Conservation (phyloP, 1,140 invertebrate species). For the Drosophila bocqueti region DNA sequence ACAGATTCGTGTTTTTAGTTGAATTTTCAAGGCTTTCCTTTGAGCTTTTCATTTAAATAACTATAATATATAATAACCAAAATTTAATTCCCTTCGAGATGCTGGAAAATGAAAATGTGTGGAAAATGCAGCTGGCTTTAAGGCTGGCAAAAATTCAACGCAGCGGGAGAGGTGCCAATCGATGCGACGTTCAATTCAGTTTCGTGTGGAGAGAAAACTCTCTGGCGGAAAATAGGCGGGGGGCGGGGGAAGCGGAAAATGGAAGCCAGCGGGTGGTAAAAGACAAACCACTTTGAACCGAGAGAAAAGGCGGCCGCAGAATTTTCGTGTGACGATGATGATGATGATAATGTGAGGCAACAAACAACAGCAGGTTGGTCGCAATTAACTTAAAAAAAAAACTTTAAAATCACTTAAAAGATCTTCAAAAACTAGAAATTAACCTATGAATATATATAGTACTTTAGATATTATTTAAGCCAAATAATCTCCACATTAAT, state of each 20-base stretch:
- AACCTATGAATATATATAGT: neutral
- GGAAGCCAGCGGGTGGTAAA: slow-evolving; percentile 24
- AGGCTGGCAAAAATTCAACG: slow-evolving; percentile 42
- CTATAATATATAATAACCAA: neutral
- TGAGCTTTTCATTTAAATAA: neutral
- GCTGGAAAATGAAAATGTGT: slow-evolving; percentile 12
- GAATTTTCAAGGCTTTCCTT: neutral
- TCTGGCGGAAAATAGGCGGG: neutral
- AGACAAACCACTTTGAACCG: slow-evolving; percentile 41
- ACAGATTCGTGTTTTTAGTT: no score
- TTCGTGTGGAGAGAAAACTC: slow-evolving; percentile 7
- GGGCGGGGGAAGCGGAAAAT: slow-evolving; percentile 1
- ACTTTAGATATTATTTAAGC: neutral
- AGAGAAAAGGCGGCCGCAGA: slow-evolving; percentile 43
- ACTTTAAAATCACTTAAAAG: neutral
- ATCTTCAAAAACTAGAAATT: neutral
- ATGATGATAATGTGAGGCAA: slow-evolving; percentile 14
- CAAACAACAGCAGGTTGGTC: slow-evolving; percentile 27
- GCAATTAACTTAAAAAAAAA: neutral
- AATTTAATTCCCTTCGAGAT: neutral
- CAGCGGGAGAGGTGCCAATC: slow-evolving; percentile 43
- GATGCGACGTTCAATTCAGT: slow-evolving; percentile 35
- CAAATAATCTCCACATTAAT: neutral
- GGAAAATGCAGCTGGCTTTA: slow-evolving; percentile 6
- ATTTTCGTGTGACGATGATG: slow-evolving; percentile 8